Base-by-base conservation (phyloP, 2,797 vertebrate species). In the Thunnus albacares region DNA sequence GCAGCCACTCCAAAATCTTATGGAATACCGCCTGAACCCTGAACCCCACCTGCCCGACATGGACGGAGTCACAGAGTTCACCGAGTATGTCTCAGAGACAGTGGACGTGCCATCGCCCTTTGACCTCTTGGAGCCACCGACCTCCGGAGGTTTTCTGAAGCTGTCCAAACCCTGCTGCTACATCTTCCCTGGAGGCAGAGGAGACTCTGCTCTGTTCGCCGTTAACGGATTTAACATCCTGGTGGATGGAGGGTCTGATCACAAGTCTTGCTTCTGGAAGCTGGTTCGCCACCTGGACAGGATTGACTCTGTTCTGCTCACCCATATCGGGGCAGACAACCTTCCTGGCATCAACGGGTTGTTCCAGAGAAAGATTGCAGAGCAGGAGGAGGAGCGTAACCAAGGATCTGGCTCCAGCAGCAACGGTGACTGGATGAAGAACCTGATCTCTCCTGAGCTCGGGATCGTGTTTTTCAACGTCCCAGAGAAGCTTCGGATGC, bases 151-250 rank as follows among this genome's bases (percentile, higher is more conserved):
- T n/a, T 99, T 99, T 82, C 93, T 99, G 80, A 99, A 99, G 87
- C 95, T 99, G 80, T 99, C 98, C 79, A 99, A 99, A 80, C 98
- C 98, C 71, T 99, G 98, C 93, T 99, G 98, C 92, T 99, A 99
- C 89, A 98, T 99, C 85, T 99, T 99, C 85, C 98, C 98, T 0
- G 98, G 98, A 35, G 98, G 98, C 74, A 95, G 98, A 24, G 98
- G 98, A 6, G 98, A 99, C 91, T 99, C 98, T 0, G 98, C 98
- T 51, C 96, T 99, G 75, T 99, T 99, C 68, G 98, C 98, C 6
- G 97, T 99, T 65, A 99, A 99, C 10, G 98, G 98, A 38, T 99
- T 99, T 93, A 99, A 99, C 85, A 98, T 99, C 91, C 95, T 99
- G 72, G 97, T 99, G 41, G 98, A 99, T 7, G 98, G 98, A 22